Evolutionary conservation across 2,113 vertebrate species (phyloP), one percentile per base, ranked within the genome.

Genomic region (Papio anubis): DNA sequence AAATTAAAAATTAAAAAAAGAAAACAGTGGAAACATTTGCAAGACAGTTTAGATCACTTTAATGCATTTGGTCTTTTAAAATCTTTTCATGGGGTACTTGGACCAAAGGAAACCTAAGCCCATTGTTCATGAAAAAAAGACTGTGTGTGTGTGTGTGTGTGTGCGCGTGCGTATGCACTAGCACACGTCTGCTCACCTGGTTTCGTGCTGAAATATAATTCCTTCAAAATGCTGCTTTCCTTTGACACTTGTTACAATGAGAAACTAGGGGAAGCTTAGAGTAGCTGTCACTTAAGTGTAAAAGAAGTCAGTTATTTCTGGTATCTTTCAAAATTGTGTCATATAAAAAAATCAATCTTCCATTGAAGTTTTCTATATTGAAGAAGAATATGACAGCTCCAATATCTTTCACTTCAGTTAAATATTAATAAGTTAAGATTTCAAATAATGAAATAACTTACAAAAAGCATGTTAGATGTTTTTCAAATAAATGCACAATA

Each of bases 261-360:
- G 32, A 95, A 96, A 85, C 8, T 68, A 88, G 3, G 32, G 35
- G 23, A 80, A 43, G 11, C 72, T 92, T 92, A 90, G 14, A 92
- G 64, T 38, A 92, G 17, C 57, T 81, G 83, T 91, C 61, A 97
- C 50, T 87, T 90, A 89, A 82, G 52, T 93, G 61, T 92, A 92
- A 93, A 86, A 59, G 55, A 32, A 87, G 72, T 93, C 75, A 38
- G 50, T 95, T 97, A 94, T 93, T 96, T 94, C 79, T 97, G 83
- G 57, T 45, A 86, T 88, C 76, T 96, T 96, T 90, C 57, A 85
- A 87, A 88, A 84, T 96, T 78, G 23, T 80, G 70, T 93, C 40
- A 61, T 93, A 32, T 81, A 96, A 90, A 90, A 81, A 81, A 81
- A 85, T 85, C 0, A 32, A 88, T 80, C 59, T 96, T 90, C 64